Evolutionary conservation across 1,140 invertebrate species (phyloP).

Genomic region (Aethina tumida): DNA sequence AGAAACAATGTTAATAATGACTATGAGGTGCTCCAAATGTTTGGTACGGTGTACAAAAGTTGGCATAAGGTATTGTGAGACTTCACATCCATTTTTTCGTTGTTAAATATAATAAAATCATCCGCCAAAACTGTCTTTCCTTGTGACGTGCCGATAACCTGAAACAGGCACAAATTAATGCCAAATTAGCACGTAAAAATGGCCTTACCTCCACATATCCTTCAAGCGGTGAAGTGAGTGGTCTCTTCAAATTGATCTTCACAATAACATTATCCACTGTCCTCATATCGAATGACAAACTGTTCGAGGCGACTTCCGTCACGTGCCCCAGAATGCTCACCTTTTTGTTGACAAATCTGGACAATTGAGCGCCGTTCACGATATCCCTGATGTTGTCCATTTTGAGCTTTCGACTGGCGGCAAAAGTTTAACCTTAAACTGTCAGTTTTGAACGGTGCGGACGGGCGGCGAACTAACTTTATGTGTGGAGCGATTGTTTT

Average conservation of each 20-base stretch:
- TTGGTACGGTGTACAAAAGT: constrained; percentile 13
- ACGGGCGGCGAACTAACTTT: too few relatives aligned
- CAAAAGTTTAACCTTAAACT: too few relatives aligned
- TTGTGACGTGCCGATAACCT: constrained; percentile 12
- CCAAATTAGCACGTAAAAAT: neutral
- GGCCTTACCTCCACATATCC: constrained; percentile 14
- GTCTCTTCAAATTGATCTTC: constrained; percentile 8
- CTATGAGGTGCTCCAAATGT: constrained; percentile 8
- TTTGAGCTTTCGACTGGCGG: too few relatives aligned
- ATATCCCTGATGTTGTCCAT: constrained; percentile 12
- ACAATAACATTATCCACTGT: constrained; percentile 11
- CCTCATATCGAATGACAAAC: constrained; percentile 9
- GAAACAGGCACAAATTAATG: constrained; percentile 3
- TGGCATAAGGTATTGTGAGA: constrained; percentile 10
- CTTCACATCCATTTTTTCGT: constrained; percentile 13
- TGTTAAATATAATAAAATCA: constrained; percentile 12
- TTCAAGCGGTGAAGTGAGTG: constrained; percentile 5
- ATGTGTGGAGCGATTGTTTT: too few relatives aligned
- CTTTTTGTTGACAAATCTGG: constrained; percentile 10
- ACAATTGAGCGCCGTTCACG: constrained; percentile 12
- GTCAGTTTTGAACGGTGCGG: too few relatives aligned
- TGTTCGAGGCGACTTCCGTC: neutral
- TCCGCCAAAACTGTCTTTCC: constrained; percentile 11
- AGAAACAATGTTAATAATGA: too few relatives aligned
- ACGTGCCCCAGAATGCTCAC: constrained; percentile 12